Evolutionary conservation across 2,113 vertebrate genomes (phyloP).

Genomic region (Pollimyrus isidori): DNA sequence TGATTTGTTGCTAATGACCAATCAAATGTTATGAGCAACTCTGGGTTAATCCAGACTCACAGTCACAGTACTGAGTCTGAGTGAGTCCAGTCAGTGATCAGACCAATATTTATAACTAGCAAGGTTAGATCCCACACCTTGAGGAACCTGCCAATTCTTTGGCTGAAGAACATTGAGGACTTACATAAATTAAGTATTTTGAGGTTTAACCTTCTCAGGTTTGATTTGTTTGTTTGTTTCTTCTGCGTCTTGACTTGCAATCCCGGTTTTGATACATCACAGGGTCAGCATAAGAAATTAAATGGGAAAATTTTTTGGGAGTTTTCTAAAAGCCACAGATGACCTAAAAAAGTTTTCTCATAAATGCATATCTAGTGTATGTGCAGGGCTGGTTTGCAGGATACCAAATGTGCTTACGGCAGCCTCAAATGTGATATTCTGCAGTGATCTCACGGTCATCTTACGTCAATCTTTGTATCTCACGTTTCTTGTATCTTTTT

Average conservation of each 20-base stretch:
- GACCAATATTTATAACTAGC: conserved; percentile 8
- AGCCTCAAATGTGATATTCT: no score
- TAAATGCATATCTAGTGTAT: no score
- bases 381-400: no score
- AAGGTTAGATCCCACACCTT: neutral
- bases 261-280: neutral
- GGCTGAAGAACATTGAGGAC: neutral
- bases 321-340: neutral
- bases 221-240: no score
- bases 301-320: neutral
- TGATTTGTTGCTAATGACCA: neutral
- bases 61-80: neutral
- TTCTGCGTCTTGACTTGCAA: neutral
- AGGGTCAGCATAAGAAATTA: neutral
- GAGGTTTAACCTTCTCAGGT: no score
- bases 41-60: neutral
- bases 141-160: conserved; percentile 5
- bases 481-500: no score
- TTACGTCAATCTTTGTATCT: no score
- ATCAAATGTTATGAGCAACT: conserved; percentile 21
- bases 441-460: no score
- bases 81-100: neutral
- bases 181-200: no score
- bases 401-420: no score
- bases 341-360: no score